Base-by-base conservation (phyloP, 2,113 vertebrate genomes). In the Orcinus orca region DNA sequence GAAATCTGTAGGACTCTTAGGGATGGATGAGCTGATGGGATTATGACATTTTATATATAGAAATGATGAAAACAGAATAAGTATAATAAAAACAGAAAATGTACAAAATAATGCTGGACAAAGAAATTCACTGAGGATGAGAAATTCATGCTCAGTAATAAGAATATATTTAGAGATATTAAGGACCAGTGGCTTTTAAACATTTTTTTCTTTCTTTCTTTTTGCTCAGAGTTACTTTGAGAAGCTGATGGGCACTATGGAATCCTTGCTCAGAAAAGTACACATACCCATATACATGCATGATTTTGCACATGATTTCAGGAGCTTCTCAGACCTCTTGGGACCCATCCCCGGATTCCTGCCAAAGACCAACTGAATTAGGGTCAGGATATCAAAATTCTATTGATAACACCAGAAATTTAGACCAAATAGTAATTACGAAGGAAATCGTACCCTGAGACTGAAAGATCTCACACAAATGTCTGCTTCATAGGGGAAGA, bases 241-340 rank as follows among this genome's bases (percentile, higher is more conserved):
- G 50, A 83, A 89, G 81, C 6, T 68, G n/a, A 76, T 79, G n/a
- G 21, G 83, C 83, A 4, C 33, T 76, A n/a, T 84, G 6, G 44
- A 71, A 62, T 82, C 15, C 17, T 95, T 88, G 93, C 31, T 77
- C 5, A 94, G 55, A 65, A 81, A 91, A 88, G 17, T 65, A 26
- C 10, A 60, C 6, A 36, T 81, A 38, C 23, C 7, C 8, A n/a
- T 93, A 18, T 77, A 82, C 1, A 50, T 31, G 8, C 4, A 23
- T 90, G 5, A 86, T 91, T 93, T 96, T 97, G 21, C 38, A 25
- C 79, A 6, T 76, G 68, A 63, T 92, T 89, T 93, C 31, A 96
- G 58, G 38, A 95, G 23, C 33, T 82, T 95, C 71, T 89, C 29
- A 95, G 8, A 71, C 8, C 3, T 89, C 13, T n/a, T 70, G 31